These are phyloP conservation scores for Drosophila kanapiae DNA, from an alignment of 1,140 invertebrate genomes.

Conservation along the genomic window DNA sequence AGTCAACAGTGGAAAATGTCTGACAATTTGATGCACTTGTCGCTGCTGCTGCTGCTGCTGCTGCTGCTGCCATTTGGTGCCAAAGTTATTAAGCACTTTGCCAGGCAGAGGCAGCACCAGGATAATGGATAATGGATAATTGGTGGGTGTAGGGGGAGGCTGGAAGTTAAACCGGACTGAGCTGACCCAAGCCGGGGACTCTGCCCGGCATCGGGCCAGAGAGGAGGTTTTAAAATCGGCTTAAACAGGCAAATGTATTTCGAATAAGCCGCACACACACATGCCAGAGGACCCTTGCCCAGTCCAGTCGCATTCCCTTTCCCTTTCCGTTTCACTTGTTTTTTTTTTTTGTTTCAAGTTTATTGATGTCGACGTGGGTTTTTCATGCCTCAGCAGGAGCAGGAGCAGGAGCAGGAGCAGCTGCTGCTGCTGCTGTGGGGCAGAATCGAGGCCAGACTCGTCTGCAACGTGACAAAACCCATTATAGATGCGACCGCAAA, in stretches of 20 bases:
- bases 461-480: slow-evolving; percentile 82
- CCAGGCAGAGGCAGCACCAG: background rate
- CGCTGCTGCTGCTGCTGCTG: background rate
- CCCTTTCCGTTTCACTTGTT: slow-evolving; percentile 3
- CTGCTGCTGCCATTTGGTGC: slow-evolving; percentile 63
- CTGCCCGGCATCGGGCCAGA: background rate
- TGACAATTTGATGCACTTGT: slow-evolving; percentile 79
- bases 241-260: slow-evolving; percentile 75
- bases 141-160: background rate
- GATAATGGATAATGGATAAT: slow-evolving; percentile 21
- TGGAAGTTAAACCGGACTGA: slow-evolving; percentile 20
- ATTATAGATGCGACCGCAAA: slow-evolving; percentile 82
- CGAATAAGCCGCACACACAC: slow-evolving; percentile 46
- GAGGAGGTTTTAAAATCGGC: slow-evolving; percentile 51
- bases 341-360: slow-evolving; percentile 66
- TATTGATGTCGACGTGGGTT: slow-evolving; percentile 76
- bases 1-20: slow-evolving; percentile 68
- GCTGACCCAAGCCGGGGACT: slow-evolving; percentile 20
- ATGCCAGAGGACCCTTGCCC: background rate
- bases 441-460: slow-evolving; percentile 52
- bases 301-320: slow-evolving; percentile 1
- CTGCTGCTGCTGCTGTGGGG: background rate
- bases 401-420: slow-evolving; percentile 8
- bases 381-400: slow-evolving; percentile 67
- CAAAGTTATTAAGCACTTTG: slow-evolving; percentile 73